Base-by-base conservation (phyloP, 92 coral and sea anemone species). In the Scolanthus callimorphus region DNA sequence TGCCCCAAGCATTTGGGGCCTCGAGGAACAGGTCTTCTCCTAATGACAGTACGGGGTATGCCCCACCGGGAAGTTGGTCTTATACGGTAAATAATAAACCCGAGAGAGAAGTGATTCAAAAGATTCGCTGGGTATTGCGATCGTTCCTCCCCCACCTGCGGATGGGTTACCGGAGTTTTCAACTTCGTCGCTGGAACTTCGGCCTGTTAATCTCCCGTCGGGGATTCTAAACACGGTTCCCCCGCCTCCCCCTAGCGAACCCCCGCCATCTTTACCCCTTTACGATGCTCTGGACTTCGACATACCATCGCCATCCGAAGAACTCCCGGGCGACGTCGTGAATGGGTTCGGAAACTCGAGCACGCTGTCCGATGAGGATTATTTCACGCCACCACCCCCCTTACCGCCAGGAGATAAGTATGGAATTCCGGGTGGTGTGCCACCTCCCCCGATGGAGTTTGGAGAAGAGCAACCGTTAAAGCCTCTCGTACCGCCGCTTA, bases 401-500 rank as follows among this genome's bases (percentile, higher is more conserved):
- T 69, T 63, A 1, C 79, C 89, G 12, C 89, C 83, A 27, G 67
- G 74, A 17, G 69, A 76, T 37, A 68, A 69, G 26, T 76, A 82
- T 60, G 65, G 51, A 1, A 6, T 46, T 46, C 52, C 8, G 52
- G 52, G 52, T 9, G 31, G 20, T 39, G 74, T 50, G 12, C 74
- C 64, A 20, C 80, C 57, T 19, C 60, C 80, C 25, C 77, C 71
- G 19, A 54, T 63, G 4, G 63, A 11, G 20, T 47, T 22, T 46
- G 67, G 51, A 39, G 24, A 43, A 1, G 73, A 57, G 28, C 65
- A 55, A 12, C 19, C 13, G n/a, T 48, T 69, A 37, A 75, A 69
- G 54, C 89, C 89, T 26, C 55, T 82, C 15, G 83, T 82, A 25
- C 89, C 83, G 3, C 83, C 83, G 10, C 58, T 82, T n/a, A 55